Evolutionary conservation across 2,888 invertebrate genomes (phyloP).

Genomic region (Scaptodrosophila latifasciaeformis): DNA sequence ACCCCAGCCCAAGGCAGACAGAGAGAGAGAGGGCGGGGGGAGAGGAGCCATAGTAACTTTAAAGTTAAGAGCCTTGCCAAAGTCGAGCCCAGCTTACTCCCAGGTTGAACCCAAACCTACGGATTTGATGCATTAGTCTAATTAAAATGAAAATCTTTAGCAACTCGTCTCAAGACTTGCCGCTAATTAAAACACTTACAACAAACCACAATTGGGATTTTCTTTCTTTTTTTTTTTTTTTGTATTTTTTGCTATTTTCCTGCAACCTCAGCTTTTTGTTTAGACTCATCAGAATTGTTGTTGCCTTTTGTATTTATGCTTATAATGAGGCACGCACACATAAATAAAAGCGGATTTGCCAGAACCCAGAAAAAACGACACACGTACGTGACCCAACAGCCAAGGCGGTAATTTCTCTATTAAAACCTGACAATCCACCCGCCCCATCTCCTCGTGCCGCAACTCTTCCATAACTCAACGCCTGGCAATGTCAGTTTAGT

Average conservation of each 20-base stretch:
- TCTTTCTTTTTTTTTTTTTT: too few relatives aligned
- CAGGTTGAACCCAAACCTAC: constrained; percentile 5
- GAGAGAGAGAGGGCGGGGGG: too few relatives aligned
- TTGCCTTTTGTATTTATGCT: background rate
- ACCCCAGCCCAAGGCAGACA: too few relatives aligned
- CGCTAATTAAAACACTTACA: constrained; percentile 38
- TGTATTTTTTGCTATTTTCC: too few relatives aligned
- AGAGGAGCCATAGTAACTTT: too few relatives aligned
- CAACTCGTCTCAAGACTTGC: constrained; percentile 29
- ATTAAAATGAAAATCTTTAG: constrained; percentile 55
- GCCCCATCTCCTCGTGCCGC: background rate
- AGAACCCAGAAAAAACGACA: background rate
- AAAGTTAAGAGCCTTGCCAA: background rate
- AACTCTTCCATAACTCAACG: too few relatives aligned
- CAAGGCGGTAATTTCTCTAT: background rate
- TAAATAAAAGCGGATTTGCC: constrained; percentile 4
- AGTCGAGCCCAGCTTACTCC: background rate
- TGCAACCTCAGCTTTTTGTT: background rate
- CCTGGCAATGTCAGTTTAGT: too few relatives aligned
- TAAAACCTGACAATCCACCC: background rate
- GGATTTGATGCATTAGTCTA: constrained; percentile 48
- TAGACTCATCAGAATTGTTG: background rate
- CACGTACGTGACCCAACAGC: background rate
- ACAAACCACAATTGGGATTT: constrained; percentile 3
- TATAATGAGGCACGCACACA: background rate